Evolutionary conservation across 2,888 invertebrate genomes (phyloP).

Genomic region (Chaitophorus viminalis): DNA sequence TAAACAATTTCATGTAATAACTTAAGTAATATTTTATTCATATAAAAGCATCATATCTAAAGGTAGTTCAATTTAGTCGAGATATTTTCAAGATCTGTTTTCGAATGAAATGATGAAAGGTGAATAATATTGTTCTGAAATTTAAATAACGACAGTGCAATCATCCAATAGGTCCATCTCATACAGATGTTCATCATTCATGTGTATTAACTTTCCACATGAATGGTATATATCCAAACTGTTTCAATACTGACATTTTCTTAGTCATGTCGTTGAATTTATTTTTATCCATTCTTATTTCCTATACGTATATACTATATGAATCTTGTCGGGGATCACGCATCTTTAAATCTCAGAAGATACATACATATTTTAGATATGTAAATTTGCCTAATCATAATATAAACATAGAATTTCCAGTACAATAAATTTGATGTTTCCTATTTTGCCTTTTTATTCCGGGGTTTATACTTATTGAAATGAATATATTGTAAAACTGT

Average conservation of each 20-base stretch:
- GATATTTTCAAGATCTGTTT: too few species aligned
- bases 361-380: not conserved
- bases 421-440: not conserved
- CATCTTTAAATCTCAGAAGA: conserved; percentile 1
- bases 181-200: not conserved
- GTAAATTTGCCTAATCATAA: not conserved
- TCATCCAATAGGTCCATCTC: not conserved
- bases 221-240: not conserved
- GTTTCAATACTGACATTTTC: not conserved
- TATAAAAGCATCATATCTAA: too few species aligned
- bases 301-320: not conserved
- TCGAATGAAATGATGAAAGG: not conserved
- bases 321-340: not conserved
- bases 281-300: not conserved
- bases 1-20: too few species aligned
- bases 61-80: too few species aligned
- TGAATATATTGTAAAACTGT: not conserved
- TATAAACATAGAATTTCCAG: not conserved
- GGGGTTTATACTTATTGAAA: conserved; percentile 3
- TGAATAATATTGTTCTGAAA: not conserved
- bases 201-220: not conserved
- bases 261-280: not conserved
- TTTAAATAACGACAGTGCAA: not conserved
- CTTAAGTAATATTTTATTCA: too few species aligned
- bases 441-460: not conserved